These are phyloP conservation scores for Apotomis betuletana DNA, from an alignment of 2,888 invertebrate genomes.

Conservation along the genomic window DNA sequence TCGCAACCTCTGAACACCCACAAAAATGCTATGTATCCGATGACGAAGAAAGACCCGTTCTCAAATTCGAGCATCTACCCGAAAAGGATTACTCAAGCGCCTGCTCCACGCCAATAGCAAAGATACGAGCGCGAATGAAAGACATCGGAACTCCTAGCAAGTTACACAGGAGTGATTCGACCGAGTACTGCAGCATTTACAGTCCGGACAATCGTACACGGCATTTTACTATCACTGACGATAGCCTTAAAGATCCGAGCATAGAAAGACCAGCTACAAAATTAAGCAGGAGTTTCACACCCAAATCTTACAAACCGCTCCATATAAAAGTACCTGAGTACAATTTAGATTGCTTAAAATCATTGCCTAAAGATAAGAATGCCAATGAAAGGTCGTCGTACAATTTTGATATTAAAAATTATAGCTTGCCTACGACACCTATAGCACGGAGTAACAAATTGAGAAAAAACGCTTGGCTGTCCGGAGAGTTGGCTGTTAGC, in stretches of 20 bases:
- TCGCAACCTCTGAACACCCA: slow-evolving; percentile 50
- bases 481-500: slow-evolving; percentile 65
- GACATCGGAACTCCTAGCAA: slow-evolving; percentile 68
- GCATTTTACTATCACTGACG: slow-evolving; percentile 57
- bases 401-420: slow-evolving; percentile 77
- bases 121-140: slow-evolving; percentile 65
- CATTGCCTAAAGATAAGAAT: slow-evolving; percentile 63
- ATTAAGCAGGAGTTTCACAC: slow-evolving; percentile 75
- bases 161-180: slow-evolving; percentile 76
- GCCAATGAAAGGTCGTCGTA: slow-evolving; percentile 65
- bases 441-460: slow-evolving; percentile 82
- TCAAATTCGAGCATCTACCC: slow-evolving; percentile 59
- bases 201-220: slow-evolving; percentile 68
- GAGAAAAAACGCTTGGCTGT: slow-evolving; percentile 81
- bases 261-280: slow-evolving; percentile 62
- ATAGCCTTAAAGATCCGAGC: slow-evolving; percentile 58
- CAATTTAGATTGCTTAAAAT: slow-evolving; percentile 70
- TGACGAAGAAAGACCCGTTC: slow-evolving; percentile 53
- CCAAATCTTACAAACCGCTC: slow-evolving; percentile 76
- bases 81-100: slow-evolving; percentile 69
- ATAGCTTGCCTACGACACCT: slow-evolving; percentile 78
- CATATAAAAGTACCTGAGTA: slow-evolving; percentile 77
- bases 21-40: slow-evolving; percentile 65
- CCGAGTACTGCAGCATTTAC: slow-evolving; percentile 78
- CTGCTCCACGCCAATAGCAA: slow-evolving; percentile 74